A percentile compares a stretch with the other conserved stretches of the same genome.
phyloP scores from a whole-genome alignment of 2,797 vertebrate genomes.

The Amphiprion clarkii region DNA sequence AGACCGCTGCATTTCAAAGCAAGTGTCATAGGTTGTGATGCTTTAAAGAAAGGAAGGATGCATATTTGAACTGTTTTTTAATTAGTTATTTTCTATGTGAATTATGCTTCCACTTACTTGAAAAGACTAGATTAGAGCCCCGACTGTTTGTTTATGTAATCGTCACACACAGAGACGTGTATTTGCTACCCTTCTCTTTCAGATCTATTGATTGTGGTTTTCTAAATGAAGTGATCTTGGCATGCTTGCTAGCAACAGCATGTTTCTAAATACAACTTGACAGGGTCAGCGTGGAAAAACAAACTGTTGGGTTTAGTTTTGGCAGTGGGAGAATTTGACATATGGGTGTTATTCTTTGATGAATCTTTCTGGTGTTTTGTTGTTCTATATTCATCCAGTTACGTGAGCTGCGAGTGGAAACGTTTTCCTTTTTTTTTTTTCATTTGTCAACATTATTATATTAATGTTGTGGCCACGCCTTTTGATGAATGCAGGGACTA shows the following conservation, averaged over 20 bases:
- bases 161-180: slow-evolving; percentile 14
- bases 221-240: slow-evolving; percentile 67
- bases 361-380: slow-evolving; percentile 60
- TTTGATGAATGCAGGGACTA: slow-evolving; percentile 84
- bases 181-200: slow-evolving; percentile 47
- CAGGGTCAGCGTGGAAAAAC: slow-evolving; percentile 74
- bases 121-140: slow-evolving; percentile 15
- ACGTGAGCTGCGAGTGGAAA: slow-evolving; percentile 55
- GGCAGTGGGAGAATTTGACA: slow-evolving; percentile 62
- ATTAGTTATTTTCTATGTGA: slow-evolving; percentile 16
- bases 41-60: slow-evolving; percentile 1
- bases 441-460: slow-evolving; percentile 77
- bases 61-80: slow-evolving; percentile 29
- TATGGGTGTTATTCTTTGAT: slow-evolving; percentile 69
- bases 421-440: slow-evolving; percentile 42
- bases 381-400: slow-evolving; percentile 74
- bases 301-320: slow-evolving; percentile 68
- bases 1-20: slow-evolving; percentile 51
- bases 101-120: slow-evolving; percentile 6
- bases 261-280: slow-evolving; percentile 73
- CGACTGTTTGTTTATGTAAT: slow-evolving; percentile 37
- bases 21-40: slow-evolving; percentile 25
- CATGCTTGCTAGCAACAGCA: slow-evolving; percentile 52
- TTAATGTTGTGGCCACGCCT: slow-evolving; percentile 76
- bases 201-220: slow-evolving; percentile 68